phyloP scores from a whole-genome alignment of 92 coral and sea anemone genomes.

The Phenganax marumi region DNA sequence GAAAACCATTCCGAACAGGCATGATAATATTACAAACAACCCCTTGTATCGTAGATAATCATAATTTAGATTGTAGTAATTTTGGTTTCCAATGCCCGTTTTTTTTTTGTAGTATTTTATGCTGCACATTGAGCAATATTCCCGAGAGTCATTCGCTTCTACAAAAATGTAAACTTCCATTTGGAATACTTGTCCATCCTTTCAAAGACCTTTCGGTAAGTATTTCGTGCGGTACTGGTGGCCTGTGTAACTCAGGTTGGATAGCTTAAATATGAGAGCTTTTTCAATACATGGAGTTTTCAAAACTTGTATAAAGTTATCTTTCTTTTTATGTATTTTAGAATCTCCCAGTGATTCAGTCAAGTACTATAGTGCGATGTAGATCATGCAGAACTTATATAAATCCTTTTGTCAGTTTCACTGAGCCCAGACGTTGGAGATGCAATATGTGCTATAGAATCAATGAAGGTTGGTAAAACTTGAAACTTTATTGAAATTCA shows the following conservation, averaged over 20 bases:
- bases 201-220: conserved; percentile 91
- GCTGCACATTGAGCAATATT: conserved; percentile 82
- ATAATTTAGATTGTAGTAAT: too few species aligned
- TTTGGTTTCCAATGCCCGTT: background rate
- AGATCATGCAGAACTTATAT: conserved; percentile 98
- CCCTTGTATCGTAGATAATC: background rate
- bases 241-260: too few species aligned
- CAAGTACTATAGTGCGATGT: conserved; percentile 91
- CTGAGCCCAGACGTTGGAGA: conserved; percentile 87
- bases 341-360: conserved; percentile 96
- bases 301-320: too few species aligned
- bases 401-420: conserved; percentile 97
- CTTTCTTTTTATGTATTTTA: conserved; percentile 33
- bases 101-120: conserved; percentile 64
- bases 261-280: too few species aligned
- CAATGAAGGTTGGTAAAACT: conserved; percentile 75
- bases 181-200: conserved; percentile 91
- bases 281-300: too few species aligned
- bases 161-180: conserved; percentile 83
- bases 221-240: background rate
- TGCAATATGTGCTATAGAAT: conserved; percentile 94
- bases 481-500: background rate
- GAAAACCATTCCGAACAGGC: too few species aligned
- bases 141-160: conserved; percentile 89
- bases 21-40: background rate